These are phyloP conservation scores for Danionella dracula DNA, from an alignment of 2,797 vertebrate genomes.

Conservation along the genomic window DNA sequence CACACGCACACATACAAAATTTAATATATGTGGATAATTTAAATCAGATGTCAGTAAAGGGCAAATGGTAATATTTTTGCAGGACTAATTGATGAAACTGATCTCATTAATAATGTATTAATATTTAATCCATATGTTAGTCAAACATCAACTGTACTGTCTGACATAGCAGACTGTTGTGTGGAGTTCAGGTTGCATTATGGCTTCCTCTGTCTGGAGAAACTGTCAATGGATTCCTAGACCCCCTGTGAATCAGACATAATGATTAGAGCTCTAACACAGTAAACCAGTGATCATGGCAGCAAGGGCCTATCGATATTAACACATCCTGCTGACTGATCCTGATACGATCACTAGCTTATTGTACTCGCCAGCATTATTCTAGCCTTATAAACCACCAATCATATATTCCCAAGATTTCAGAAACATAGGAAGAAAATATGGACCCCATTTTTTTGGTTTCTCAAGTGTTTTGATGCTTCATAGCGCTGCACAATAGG, in stretches of 20 bases:
- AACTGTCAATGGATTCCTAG: background rate
- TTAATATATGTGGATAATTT: no score
- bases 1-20: no score
- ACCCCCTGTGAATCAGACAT: background rate
- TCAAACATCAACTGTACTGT: no score
- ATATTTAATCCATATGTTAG: background rate
- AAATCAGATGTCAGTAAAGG: no score
- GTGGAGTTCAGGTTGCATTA: background rate
- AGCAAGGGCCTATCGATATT: background rate
- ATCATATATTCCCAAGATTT: no score
- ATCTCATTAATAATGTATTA: no score
- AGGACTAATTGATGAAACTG: no score
- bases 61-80: background rate
- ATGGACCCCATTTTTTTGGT: slow-evolving; percentile 21
- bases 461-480: slow-evolving; percentile 28
- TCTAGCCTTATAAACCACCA: background rate
- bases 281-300: background rate
- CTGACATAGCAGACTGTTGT: no score
- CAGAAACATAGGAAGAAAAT: slow-evolving; percentile 12
- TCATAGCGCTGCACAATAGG: slow-evolving; percentile 34
- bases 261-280: background rate
- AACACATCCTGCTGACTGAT: background rate
- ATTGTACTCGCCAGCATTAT: no score
- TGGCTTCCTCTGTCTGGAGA: background rate
- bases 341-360: slow-evolving; percentile 15